These are phyloP conservation scores for Mionectes macconnelli DNA, from an alignment of 2,113 vertebrate genomes.

Conservation along the genomic window DNA sequence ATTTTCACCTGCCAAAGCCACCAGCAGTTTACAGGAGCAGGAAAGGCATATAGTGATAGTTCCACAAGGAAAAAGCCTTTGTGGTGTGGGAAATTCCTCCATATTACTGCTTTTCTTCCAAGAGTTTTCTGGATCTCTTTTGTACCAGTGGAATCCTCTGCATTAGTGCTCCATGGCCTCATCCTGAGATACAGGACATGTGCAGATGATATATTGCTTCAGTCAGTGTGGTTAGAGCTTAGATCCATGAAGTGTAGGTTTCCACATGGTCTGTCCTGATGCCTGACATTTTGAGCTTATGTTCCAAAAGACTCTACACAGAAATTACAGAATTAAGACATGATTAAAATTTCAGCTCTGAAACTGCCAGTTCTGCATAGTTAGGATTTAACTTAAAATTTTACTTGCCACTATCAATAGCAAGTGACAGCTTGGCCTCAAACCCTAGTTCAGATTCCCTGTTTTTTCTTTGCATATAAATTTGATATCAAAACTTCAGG, in stretches of 20 bases:
- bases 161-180: background rate
- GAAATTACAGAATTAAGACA: background rate
- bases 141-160: background rate
- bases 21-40: background rate
- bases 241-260: background rate
- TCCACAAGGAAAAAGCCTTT: background rate
- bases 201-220: background rate
- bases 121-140: background rate
- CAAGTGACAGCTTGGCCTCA: background rate
- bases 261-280: background rate
- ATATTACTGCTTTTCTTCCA: background rate
- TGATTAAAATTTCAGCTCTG: background rate
- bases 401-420: background rate
- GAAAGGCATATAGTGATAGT: background rate
- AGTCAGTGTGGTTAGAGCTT: background rate
- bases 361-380: background rate
- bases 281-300: background rate
- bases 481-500: background rate
- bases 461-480: background rate
- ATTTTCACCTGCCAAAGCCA: background rate
- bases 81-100: accelerated
- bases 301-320: background rate
- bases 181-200: background rate
- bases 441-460: background rate
- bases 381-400: background rate